Evolutionary conservation across 92 coral and sea anemone species (phyloP).

Genomic region (Bergia sp.): DNA sequence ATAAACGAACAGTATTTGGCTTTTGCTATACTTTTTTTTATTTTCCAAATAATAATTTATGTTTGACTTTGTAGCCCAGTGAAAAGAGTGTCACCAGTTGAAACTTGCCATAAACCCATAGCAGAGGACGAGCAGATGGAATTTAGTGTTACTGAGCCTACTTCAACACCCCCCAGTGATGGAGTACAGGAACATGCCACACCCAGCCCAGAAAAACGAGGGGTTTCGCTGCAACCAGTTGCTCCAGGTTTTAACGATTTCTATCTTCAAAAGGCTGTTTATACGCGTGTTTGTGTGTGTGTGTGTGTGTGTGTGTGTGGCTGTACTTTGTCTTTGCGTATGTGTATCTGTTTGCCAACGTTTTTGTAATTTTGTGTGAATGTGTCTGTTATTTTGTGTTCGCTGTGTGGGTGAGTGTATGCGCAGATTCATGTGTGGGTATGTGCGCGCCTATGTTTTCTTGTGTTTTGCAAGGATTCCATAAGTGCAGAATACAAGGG

Average conservation of each 20-base stretch:
- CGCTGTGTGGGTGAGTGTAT: too few relatives aligned
- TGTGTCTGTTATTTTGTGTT: too few relatives aligned
- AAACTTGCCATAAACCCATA: neutral
- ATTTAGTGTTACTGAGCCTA: constrained; percentile 3
- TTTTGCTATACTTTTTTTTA: neutral
- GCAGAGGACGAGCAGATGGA: constrained; percentile 35
- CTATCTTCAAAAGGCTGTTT: neutral
- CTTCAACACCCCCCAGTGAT: neutral
- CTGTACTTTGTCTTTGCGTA: too few relatives aligned
- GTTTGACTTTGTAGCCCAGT: constrained; percentile 26
- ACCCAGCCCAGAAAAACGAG: neutral
- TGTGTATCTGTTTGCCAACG: too few relatives aligned
- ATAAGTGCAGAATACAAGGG: too few relatives aligned
- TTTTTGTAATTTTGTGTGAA: too few relatives aligned
- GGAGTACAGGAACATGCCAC: neutral
- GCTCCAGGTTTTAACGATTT: constrained; percentile 9
- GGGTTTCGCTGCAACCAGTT: neutral
- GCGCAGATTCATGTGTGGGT: too few relatives aligned
- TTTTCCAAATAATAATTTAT: neutral
- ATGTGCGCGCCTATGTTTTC: too few relatives aligned
- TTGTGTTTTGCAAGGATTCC: too few relatives aligned
- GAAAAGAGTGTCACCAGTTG: constrained; percentile 17
- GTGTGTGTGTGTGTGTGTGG: neutral
- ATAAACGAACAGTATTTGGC: neutral
- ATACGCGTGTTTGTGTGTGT: neutral